A percentile compares a stretch with the other conserved stretches of the same genome.
Evolutionary conservation across 2,797 vertebrate species (phyloP).

Genomic region (Perodicticus potto): DNA sequence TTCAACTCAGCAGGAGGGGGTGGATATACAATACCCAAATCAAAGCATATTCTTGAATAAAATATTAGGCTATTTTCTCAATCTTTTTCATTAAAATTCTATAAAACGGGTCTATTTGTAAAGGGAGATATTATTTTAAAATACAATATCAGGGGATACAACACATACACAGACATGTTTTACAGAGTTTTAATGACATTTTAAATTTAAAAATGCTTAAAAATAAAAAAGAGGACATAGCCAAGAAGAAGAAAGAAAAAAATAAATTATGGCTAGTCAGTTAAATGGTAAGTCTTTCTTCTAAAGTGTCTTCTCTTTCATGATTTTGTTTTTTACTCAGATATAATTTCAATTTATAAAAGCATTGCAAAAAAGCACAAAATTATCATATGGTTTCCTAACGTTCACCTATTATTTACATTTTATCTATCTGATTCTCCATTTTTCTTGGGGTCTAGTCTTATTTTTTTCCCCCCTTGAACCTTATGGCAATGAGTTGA

Average conservation of each 20-base stretch:
- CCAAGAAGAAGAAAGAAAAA: not conserved
- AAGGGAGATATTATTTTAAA: conserved; percentile 6
- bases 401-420: not conserved
- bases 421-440: not conserved
- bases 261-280: not conserved
- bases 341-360: not conserved
- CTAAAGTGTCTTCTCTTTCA: not conserved
- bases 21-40: not conserved
- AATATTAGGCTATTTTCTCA: not conserved
- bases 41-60: not conserved
- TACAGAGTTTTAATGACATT: not conserved
- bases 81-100: not conserved
- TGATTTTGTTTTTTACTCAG: not conserved
- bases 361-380: not conserved
- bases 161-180: not conserved
- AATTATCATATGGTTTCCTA: not conserved
- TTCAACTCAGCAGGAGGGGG: not conserved
- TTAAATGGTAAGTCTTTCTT: not conserved
- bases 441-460: not conserved
- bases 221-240: not conserved
- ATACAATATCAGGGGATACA: not conserved
- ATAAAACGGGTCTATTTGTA: not conserved
- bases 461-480: not conserved
- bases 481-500: not conserved
- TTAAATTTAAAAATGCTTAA: not conserved